Percentiles rank a stretch among this genome's conserved stretches.
Conservation (phyloP, 1,140 invertebrate species). For the Capitella teleta region DNA sequence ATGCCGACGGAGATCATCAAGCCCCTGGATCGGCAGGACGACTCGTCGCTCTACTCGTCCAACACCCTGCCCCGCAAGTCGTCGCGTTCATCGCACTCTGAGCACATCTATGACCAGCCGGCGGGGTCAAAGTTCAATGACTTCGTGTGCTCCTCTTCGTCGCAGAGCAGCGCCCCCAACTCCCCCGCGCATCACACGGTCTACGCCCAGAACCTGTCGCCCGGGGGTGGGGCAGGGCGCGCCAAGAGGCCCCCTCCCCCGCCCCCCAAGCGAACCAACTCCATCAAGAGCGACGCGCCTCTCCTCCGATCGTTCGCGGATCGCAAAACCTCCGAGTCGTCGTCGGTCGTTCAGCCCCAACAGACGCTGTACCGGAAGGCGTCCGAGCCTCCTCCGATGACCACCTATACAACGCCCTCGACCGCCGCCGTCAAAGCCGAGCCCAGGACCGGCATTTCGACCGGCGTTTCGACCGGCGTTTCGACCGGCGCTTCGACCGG, state of each 20-base stretch:
- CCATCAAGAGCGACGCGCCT: slow-evolving; percentile 29
- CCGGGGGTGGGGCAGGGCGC: slow-evolving; percentile 15
- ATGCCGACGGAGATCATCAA: slow-evolving; percentile 21
- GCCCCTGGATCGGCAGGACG: not conserved
- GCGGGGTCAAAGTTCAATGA: too few species aligned
- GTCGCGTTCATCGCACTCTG: too few species aligned
- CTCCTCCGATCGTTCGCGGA: too few species aligned
- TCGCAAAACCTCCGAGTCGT: too few species aligned
- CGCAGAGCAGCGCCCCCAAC: not conserved
- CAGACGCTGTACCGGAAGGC: too few species aligned
- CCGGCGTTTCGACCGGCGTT: too few species aligned
- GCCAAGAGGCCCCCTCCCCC: slow-evolving; percentile 9
- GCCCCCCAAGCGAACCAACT: slow-evolving; percentile 47
- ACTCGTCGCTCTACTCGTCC: not conserved
- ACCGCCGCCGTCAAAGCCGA: too few species aligned
- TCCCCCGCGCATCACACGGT: not conserved
- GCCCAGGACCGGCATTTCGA: too few species aligned
- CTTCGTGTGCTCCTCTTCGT: slow-evolving; percentile 15
- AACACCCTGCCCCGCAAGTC: slow-evolving; percentile 5
- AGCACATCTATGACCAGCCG: slow-evolving; percentile 33
- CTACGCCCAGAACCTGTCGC: slow-evolving; percentile 8
- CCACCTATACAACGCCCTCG: too few species aligned
- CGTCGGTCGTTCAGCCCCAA: too few species aligned
- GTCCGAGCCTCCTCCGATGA: too few species aligned
- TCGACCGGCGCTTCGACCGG: too few species aligned